These are phyloP conservation scores for Hydra vulgaris DNA, from an alignment of 30 jellyfish, hydroid and myxozoan genomes.

Conservation along the genomic window DNA sequence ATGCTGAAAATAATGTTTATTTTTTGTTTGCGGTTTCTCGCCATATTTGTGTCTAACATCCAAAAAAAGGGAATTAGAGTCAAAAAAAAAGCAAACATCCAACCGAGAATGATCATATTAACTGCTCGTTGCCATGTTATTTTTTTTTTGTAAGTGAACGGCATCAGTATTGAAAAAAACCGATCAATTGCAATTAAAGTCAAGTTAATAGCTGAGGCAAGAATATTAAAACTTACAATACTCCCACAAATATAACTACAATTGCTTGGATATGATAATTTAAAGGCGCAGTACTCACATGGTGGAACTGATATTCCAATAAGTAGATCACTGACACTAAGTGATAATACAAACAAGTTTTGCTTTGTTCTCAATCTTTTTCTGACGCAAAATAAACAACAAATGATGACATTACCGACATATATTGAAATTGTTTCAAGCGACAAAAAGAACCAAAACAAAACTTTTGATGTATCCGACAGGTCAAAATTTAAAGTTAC, in stretches of 20 bases:
- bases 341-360: conserved; percentile 29
- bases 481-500: background rate
- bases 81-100: conserved; percentile 21
- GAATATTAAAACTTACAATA: conserved; percentile 33
- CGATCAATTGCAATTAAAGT: conserved; percentile 29
- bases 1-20: background rate
- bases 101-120: conserved; percentile 14
- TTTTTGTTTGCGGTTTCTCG: background rate
- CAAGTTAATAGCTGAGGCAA: conserved; percentile 30
- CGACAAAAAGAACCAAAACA: conserved; percentile 27
- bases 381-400: conserved; percentile 20
- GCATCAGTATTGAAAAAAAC: conserved; percentile 12
- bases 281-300: conserved; percentile 42
- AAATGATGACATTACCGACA: conserved; percentile 11
- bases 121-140: conserved; percentile 23
- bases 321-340: conserved; percentile 25
- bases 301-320: conserved; percentile 41
- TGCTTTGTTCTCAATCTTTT: conserved; percentile 15
- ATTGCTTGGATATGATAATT: background rate
- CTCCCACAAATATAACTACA: conserved; percentile 34
- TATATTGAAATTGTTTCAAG: conserved; percentile 5
- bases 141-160: conserved; percentile 17
- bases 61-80: conserved; percentile 24
- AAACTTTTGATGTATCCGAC: background rate
- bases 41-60: conserved; percentile 4